Evolutionary conservation across 2,888 invertebrate genomes (phyloP), one percentile per base, ranked within the genome.

Genomic region (Fragum sueziense): DNA sequence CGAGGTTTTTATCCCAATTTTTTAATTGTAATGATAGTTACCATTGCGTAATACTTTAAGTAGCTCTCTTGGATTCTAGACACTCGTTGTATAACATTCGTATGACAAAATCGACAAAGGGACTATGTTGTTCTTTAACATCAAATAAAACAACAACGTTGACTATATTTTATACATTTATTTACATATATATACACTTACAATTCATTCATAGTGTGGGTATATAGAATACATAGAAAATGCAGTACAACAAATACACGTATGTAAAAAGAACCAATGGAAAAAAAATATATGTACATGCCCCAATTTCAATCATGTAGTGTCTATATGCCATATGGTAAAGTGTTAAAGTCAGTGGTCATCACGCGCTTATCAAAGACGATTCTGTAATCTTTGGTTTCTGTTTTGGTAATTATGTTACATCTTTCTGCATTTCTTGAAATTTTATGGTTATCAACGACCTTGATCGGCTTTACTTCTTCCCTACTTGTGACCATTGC

Each of bases 381-480:
- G 4, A 70, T 70, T 70, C 22, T 54, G 27, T 70, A 54, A 54
- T 70, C 70, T 70, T 70, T 70, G 14, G 52, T 54, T 54, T 70
- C 70, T 9, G 70, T 54, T 29, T 70, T 70, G 20, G 70, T 70
- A 7, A 70, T 52, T 31, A 70, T 54, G 20, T 70, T 51, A 54
- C 70, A 70, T 52, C 11, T 51, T 4, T 70, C 54, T 31, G 70
- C 4, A 34, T 70, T 54, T 54, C 70, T 51, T 52, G 54, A 11
- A 6, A 70, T 70, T 34, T 70, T 70, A 54, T 52, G 33, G 11
- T 70, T 22, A 29, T 70, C 70, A 3, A 54, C 7, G 31, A 70
- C 70, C 33, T 51, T 70, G 2, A 70, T 31, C 31, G 54, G 29
- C n/a, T 70, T 11, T 47, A 7, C 33, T 7, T 6, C 37, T 4